Percentiles rank a stretch among this genome's conserved stretches.
phyloP scores from a whole-genome alignment of 37 sponge, comb jelly and placozoan species.

The Agelas oroides region DNA sequence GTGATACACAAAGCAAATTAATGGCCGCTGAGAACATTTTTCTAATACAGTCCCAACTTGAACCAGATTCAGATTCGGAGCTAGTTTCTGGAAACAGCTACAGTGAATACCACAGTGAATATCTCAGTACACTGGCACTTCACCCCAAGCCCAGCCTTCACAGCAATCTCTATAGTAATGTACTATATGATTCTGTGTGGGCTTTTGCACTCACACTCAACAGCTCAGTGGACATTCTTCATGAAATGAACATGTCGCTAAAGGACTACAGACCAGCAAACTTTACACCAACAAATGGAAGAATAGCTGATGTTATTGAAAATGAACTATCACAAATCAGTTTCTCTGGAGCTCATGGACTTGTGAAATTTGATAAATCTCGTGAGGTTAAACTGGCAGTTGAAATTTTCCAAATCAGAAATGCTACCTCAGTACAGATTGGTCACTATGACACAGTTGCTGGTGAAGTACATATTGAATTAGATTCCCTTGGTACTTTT shows the following conservation, averaged over 20 bases:
- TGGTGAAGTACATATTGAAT: background rate
- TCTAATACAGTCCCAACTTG: background rate
- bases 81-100: slow-evolving; percentile 3
- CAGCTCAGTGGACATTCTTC: slow-evolving; percentile 3
- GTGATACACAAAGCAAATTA: too few relatives aligned
- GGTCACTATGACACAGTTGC: slow-evolving; percentile 8
- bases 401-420: background rate
- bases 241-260: background rate
- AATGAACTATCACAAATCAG: background rate
- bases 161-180: slow-evolving; percentile 1
- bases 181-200: slow-evolving; percentile 25
- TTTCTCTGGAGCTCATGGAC: slow-evolving; percentile 5
- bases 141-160: background rate
- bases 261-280: background rate
- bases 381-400: background rate
- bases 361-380: background rate
- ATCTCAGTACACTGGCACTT: background rate
- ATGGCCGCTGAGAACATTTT: background rate
- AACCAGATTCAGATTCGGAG: background rate
- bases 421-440: background rate
- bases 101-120: background rate
- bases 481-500: background rate
- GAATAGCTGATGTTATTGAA: slow-evolving; percentile 6
- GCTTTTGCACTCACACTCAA: slow-evolving; percentile 9
- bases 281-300: background rate